Percentiles rank a stretch among this genome's conserved stretches.
phyloP scores from a whole-genome alignment of 1,140 invertebrate genomes.

The Himalopsyche phryganea region DNA sequence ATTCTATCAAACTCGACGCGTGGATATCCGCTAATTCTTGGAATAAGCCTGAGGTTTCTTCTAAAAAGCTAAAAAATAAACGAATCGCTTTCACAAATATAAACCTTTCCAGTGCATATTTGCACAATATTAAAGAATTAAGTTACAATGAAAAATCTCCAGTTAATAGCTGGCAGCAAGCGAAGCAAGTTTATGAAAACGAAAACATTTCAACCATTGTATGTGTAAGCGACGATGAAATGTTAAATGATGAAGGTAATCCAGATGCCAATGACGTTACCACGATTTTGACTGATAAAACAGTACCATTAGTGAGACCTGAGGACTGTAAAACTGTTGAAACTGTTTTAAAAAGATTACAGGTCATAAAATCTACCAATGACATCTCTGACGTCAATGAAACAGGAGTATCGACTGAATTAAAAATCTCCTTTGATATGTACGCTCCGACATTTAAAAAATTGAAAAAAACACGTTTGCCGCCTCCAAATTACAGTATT shows the following conservation, averaged over 20 bases:
- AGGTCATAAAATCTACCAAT: constrained; percentile 37
- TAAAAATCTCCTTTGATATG: constrained; percentile 46
- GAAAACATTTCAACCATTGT: constrained; percentile 17
- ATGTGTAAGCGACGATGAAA: constrained; percentile 38
- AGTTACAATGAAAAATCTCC: constrained; percentile 19
- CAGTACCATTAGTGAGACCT: constrained; percentile 39
- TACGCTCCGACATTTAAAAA: constrained; percentile 45
- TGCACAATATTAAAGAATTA: constrained; percentile 24
- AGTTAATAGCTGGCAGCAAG: constrained; percentile 26
- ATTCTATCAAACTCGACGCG: constrained; percentile 6
- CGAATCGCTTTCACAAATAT: constrained; percentile 1
- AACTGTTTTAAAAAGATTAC: constrained; percentile 41
- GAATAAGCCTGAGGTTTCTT: constrained; percentile 13
- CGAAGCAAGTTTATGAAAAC: constrained; percentile 20
- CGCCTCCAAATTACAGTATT: constrained; percentile 44
- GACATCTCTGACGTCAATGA: constrained; percentile 3
- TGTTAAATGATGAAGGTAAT: constrained; percentile 5
- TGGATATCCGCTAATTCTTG: constrained; percentile 40
- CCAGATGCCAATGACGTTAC: constrained; percentile 9
- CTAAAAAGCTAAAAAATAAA: constrained; percentile 9
- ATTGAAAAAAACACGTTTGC: constrained; percentile 43
- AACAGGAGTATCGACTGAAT: constrained; percentile 2
- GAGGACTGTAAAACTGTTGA: constrained; percentile 40
- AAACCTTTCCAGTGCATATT: constrained; percentile 12
- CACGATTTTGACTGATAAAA: constrained; percentile 25